Evolutionary conservation across 2,888 invertebrate species (phyloP).

Genomic region (Aquatica leii): DNA sequence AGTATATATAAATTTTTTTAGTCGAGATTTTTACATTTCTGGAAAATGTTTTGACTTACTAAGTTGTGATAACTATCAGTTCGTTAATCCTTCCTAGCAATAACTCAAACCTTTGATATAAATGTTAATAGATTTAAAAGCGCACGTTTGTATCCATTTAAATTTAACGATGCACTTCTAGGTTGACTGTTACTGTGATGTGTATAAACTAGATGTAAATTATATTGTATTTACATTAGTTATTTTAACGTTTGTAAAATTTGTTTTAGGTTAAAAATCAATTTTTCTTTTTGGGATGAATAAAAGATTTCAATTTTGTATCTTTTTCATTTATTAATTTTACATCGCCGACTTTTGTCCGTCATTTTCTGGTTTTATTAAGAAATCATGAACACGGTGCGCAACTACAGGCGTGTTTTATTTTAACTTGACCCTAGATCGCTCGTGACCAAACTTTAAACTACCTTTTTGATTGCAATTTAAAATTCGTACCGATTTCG

Average conservation of each 20-base stretch:
- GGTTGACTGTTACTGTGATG: constrained; percentile 38
- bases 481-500: constrained; percentile 19
- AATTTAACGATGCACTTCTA: constrained; percentile 37
- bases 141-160: constrained; percentile 36
- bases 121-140: constrained; percentile 36
- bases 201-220: constrained; percentile 35
- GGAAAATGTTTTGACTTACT: constrained; percentile 21
- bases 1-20: constrained; percentile 16
- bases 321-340: constrained; percentile 3
- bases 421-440: constrained; percentile 15
- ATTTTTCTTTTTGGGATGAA: constrained; percentile 12
- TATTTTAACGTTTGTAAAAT: neutral
- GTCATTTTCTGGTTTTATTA: constrained; percentile 4
- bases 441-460: constrained; percentile 18
- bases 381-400: constrained; percentile 5
- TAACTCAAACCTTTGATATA: constrained; percentile 35
- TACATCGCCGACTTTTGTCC: neutral
- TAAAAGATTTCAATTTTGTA: constrained; percentile 5
- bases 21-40: constrained; percentile 6
- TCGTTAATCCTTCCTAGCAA: constrained; percentile 35
- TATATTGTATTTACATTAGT: constrained; percentile 7
- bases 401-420: constrained; percentile 15
- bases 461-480: constrained; percentile 17
- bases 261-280: constrained; percentile 3
- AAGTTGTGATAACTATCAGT: constrained; percentile 25